phyloP scores from a whole-genome alignment of 2,797 vertebrate species.

The Parambassis ranga region DNA sequence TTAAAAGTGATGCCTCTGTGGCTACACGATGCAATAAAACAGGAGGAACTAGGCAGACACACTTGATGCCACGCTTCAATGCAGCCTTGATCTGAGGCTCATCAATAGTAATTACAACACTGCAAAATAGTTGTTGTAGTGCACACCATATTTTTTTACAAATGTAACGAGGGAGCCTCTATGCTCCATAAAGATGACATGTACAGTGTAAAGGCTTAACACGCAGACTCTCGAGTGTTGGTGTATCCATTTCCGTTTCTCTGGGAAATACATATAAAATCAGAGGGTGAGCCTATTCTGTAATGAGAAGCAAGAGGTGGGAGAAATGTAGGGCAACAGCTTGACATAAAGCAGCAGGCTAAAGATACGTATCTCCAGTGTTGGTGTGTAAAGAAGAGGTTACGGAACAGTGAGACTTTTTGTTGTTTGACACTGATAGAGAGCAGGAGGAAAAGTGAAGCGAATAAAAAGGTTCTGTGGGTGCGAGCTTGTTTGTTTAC shows the following conservation, averaged over 20 bases:
- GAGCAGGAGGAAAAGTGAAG: background rate
- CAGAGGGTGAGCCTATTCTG: constrained; percentile 16
- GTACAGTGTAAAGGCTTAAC: background rate
- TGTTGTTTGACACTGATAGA: background rate
- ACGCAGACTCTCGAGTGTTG: background rate
- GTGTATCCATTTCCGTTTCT: constrained; percentile 17
- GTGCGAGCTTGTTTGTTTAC: background rate
- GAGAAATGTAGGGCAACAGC: constrained; percentile 12
- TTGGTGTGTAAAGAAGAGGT: background rate
- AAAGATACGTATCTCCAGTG: background rate
- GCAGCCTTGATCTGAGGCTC: background rate
- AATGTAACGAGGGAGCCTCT: constrained; percentile 1
- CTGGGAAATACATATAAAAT: constrained; percentile 43
- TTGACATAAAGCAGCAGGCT: constrained; percentile 8
- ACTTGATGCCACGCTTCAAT: background rate
- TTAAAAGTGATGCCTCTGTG: background rate
- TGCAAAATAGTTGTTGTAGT: constrained; percentile 5
- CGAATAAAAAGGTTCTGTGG: background rate
- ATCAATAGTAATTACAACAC: constrained; percentile 31
- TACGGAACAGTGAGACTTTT: background rate
- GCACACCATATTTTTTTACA: background rate
- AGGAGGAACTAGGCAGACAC: background rate
- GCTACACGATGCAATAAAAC: background rate
- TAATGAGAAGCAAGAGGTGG: constrained; percentile 25
- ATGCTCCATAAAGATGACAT: background rate